These are phyloP conservation scores for Habrosyne pyritoides DNA, from an alignment of 2,888 invertebrate species.

Conservation along the genomic window DNA sequence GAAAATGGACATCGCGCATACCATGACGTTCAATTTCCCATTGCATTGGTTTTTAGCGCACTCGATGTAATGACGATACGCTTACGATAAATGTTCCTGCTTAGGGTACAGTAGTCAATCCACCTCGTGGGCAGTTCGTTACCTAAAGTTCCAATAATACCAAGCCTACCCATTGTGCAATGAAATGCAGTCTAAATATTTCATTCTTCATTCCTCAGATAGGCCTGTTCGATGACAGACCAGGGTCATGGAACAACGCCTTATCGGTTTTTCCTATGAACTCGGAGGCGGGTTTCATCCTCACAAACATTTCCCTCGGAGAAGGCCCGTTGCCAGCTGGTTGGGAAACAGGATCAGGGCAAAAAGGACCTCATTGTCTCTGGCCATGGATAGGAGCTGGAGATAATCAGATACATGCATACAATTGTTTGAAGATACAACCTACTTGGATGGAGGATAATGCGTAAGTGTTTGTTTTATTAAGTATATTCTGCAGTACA, in stretches of 20 bases:
- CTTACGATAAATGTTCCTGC: too few relatives aligned
- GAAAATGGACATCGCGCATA: too few relatives aligned
- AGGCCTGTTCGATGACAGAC: constrained; percentile 65
- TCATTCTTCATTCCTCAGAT: constrained; percentile 49
- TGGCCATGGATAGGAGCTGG: constrained; percentile 89
- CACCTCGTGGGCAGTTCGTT: too few relatives aligned
- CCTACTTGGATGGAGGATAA: constrained; percentile 93
- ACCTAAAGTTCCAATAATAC: too few relatives aligned
- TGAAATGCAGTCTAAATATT: not conserved
- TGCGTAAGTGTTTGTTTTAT: constrained; percentile 51
- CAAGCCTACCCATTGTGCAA: too few relatives aligned
- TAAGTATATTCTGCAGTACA: too few relatives aligned
- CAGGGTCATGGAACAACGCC: constrained; percentile 68
- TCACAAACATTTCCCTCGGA: constrained; percentile 82
- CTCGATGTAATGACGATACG: too few relatives aligned
- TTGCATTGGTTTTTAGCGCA: too few relatives aligned
- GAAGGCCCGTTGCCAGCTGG: constrained; percentile 82
- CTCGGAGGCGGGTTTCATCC: constrained; percentile 69
- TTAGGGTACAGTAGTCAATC: too few relatives aligned
- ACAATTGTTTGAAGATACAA: constrained; percentile 90
- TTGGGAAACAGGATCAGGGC: constrained; percentile 78
- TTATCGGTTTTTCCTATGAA: constrained; percentile 57
- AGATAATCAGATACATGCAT: constrained; percentile 82
- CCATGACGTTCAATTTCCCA: too few relatives aligned
- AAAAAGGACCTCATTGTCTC: constrained; percentile 81